These are phyloP conservation scores for Microvelia longipes DNA, from an alignment of 1,140 invertebrate species.

Conservation along the genomic window DNA sequence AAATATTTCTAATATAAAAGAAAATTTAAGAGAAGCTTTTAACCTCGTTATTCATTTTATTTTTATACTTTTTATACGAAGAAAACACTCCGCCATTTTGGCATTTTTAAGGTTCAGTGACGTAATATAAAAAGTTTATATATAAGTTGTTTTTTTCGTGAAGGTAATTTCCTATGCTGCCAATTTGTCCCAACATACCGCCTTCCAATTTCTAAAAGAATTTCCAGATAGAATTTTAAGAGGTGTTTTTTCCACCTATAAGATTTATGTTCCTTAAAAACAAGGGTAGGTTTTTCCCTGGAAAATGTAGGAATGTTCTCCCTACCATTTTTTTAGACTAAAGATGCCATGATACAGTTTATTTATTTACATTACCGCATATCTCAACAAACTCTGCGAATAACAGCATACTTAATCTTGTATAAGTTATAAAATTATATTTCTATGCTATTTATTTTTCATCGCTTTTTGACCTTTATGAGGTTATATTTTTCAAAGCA, in stretches of 20 bases:
- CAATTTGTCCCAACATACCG: background rate
- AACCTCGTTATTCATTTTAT: background rate
- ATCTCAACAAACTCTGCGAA: no score
- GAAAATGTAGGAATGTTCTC: no score
- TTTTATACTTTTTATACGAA: background rate
- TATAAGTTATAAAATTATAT: no score
- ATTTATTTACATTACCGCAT: no score
- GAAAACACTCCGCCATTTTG: background rate
- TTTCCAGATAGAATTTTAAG: background rate
- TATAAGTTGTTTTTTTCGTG: no score
- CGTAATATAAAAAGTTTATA: background rate
- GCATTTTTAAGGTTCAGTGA: background rate
- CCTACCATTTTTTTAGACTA: no score
- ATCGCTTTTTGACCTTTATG: no score
- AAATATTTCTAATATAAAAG: background rate
- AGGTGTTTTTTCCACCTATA: background rate
- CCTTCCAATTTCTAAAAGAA: background rate
- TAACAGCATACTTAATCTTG: no score
- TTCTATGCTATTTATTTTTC: no score
- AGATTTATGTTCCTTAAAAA: background rate
- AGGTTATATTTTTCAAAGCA: no score
- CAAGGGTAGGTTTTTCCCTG: no score
- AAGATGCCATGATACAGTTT: no score
- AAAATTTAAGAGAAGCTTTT: background rate
- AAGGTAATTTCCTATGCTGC: background rate